Percentiles rank a stretch among this genome's conserved stretches.
Conservation (phyloP, 2,797 vertebrate genomes). For the Spondyliosoma cantharus region DNA sequence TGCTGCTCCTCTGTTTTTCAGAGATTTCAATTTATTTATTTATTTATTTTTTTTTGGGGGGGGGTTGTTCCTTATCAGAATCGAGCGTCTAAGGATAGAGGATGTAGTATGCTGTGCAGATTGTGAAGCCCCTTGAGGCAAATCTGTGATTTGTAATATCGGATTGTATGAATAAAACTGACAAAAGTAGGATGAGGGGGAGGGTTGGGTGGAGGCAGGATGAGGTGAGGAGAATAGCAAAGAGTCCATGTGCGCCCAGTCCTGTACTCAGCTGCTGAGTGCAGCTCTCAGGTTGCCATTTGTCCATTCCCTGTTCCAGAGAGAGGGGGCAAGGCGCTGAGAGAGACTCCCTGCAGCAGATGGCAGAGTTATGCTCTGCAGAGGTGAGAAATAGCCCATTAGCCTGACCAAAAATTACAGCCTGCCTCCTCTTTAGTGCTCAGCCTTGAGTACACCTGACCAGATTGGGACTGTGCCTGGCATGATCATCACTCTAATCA, state of each 20-base stretch:
- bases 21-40: no score
- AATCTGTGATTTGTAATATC: slow-evolving; percentile 1
- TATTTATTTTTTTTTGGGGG: no score
- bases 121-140: slow-evolving; percentile 5
- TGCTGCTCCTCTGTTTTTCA: neutral
- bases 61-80: neutral
- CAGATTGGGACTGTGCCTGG: slow-evolving; percentile 66
- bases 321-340: slow-evolving; percentile 59
- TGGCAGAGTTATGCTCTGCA: slow-evolving; percentile 81
- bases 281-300: slow-evolving; percentile 70
- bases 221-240: slow-evolving; percentile 37
- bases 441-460: slow-evolving; percentile 76
- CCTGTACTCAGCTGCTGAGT: slow-evolving; percentile 76
- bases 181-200: slow-evolving; percentile 5
- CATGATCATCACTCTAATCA: slow-evolving; percentile 61
- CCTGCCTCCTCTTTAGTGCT: slow-evolving; percentile 77
- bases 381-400: slow-evolving; percentile 83
- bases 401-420: slow-evolving; percentile 79
- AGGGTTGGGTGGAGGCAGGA: neutral
- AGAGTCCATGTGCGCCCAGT: slow-evolving; percentile 50
- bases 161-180: slow-evolving; percentile 12
- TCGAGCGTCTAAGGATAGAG: neutral
- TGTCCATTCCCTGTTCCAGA: slow-evolving; percentile 67
- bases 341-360: slow-evolving; percentile 82
- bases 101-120: neutral